Percentiles rank a stretch among this genome's conserved stretches.
Conservation (phyloP, 1,140 invertebrate genomes). For the Globodera ellingtonae region DNA sequence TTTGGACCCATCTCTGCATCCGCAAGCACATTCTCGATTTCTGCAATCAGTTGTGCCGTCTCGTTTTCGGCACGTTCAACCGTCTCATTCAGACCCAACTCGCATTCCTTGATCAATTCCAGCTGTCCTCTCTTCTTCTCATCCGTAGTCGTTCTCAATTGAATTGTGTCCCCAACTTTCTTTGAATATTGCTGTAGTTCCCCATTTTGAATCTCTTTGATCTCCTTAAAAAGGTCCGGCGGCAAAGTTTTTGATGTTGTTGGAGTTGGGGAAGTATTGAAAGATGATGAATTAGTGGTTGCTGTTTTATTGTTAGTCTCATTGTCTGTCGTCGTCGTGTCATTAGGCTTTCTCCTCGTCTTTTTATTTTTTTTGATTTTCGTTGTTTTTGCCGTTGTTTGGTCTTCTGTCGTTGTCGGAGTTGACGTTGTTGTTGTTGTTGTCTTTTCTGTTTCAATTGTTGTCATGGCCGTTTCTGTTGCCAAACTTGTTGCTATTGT, state of each 20-base stretch:
- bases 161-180: conserved; percentile 16
- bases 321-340: not conserved
- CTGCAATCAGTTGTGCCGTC: conserved; percentile 33
- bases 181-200: conserved; percentile 6
- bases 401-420: conserved; percentile 22
- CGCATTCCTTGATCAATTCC: not conserved
- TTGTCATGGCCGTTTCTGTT: not conserved
- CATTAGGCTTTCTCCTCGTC: not conserved
- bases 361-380: conserved; percentile 24
- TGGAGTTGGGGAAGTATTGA: not conserved
- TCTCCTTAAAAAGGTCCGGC: not conserved
- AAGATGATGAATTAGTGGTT: not conserved
- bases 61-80: conserved; percentile 23
- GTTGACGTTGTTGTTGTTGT: conserved; percentile 23
- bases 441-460: conserved; percentile 17
- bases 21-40: conserved; percentile 39
- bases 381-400: conserved; percentile 12
- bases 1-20: conserved; percentile 30
- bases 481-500: not conserved
- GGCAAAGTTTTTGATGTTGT: conserved; percentile 2
- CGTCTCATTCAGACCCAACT: conserved; percentile 14
- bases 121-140: conserved; percentile 10
- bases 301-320: not conserved
- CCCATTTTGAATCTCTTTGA: conserved; percentile 6
- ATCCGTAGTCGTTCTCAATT: not conserved